A percentile compares a stretch with the other conserved stretches of the same genome.
Conservation (phyloP, 2,113 vertebrate genomes). For the Prunella himalayana region DNA sequence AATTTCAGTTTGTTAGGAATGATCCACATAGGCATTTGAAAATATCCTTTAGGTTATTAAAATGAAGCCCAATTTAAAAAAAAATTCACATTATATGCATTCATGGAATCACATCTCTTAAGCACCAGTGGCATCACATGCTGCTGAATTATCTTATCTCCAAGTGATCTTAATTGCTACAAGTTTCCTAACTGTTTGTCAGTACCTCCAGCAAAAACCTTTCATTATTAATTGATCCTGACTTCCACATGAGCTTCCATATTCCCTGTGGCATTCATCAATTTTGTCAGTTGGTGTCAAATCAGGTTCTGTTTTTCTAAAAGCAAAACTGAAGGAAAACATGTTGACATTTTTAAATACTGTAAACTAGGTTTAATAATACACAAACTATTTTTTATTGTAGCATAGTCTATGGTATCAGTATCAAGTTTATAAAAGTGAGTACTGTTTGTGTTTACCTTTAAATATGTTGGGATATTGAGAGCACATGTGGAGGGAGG, state of each 20-base stretch:
- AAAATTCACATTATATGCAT: background rate
- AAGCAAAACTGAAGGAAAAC: background rate
- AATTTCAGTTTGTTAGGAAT: background rate
- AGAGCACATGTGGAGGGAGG: background rate
- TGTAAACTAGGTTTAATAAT: background rate
- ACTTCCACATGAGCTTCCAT: background rate
- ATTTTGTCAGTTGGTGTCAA: background rate
- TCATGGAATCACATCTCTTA: background rate
- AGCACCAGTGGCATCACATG: background rate
- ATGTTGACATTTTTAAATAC: background rate
- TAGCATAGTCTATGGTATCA: background rate
- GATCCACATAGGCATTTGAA: background rate
- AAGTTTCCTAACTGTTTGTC: background rate
- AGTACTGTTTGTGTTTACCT: background rate
- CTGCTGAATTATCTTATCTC: background rate
- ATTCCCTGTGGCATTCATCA: background rate
- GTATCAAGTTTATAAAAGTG: background rate
- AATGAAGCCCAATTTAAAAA: background rate
- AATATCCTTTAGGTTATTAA: background rate
- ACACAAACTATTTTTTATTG: background rate
- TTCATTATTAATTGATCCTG: background rate
- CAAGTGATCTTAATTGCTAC: background rate
- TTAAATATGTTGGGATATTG: background rate
- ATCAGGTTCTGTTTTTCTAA: background rate
- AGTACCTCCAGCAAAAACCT: background rate